Base-by-base conservation (phyloP, 2,797 vertebrate species). In the Craterocephalus amniculus region DNA sequence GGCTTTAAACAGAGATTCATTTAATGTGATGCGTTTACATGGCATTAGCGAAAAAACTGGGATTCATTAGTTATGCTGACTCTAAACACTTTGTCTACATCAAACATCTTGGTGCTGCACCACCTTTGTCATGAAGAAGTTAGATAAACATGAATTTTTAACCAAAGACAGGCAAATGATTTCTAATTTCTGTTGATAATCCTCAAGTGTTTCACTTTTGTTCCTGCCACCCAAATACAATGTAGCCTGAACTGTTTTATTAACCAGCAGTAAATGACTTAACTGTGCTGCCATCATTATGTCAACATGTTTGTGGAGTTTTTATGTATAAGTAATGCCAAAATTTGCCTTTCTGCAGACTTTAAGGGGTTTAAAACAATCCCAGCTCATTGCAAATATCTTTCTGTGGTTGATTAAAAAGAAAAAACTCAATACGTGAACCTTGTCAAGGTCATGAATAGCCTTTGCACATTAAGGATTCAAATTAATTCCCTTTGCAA, bases 101-200 rank as follows among this genome's bases (percentile, higher is more conserved):
- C 52, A 29, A 29, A 29, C 26, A 55, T 55, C 27, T 58, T 60
- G 54, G 51, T 65, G 27, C 36, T 4, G 8, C 6, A 34, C 24
- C 68, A 78, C 12, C 63, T 73, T 59, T 62, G 55, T 59, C 63
- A 31, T 24, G 52, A 62, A 45, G 70, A 79, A 54, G 65, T 87
- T 57, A 70, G 63, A 70, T 62, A 63, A 58, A 67, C 22, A 27
- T 54, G 0, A 14, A 48, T 43, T 45, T 40, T 67, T 67, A 38
- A 58, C 38, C 26, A n/a, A 48, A 32, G 27, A 22, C 32, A 34
- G 54, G n/a, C 22, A 67, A 67, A 66, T 38, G 4, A 59, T 59
- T 43, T 65, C 12, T 9, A 10, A n/a, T 45, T 34, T 8, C 54
- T 63, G n/a, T 35, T 55, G 26, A 34, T 67, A 22, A 16, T 55